These are phyloP conservation scores for Paragorgia papillata DNA, from an alignment of 92 coral and sea anemone genomes.

Conservation along the genomic window DNA sequence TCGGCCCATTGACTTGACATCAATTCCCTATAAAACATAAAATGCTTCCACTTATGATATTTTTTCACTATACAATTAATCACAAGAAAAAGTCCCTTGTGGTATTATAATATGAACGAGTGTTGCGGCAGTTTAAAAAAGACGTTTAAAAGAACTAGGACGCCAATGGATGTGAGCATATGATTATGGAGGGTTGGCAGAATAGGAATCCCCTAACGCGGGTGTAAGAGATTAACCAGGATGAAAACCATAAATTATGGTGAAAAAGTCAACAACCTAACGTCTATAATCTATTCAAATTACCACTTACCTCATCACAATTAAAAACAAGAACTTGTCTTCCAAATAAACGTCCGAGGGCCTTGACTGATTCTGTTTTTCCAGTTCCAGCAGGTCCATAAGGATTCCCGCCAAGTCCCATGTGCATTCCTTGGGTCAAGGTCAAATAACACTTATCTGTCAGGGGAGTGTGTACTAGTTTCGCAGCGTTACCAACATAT, in stretches of 20 bases:
- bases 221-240: no score
- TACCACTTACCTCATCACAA: constrained; percentile 84
- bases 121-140: no score
- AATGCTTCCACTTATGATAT: background rate
- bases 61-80: background rate
- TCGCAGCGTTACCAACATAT: constrained; percentile 94
- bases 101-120: no score
- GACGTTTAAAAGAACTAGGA: no score
- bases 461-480: constrained; percentile 99
- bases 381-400: constrained; percentile 99
- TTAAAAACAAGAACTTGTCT: constrained; percentile 95
- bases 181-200: no score
- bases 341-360: constrained; percentile 96
- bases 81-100: background rate
- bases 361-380: constrained; percentile 97
- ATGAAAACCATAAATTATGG: no score
- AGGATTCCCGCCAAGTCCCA: constrained; percentile 99
- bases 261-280: no score
- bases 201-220: no score
- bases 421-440: constrained; percentile 98
- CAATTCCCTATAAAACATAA: constrained; percentile 83
- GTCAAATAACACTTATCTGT: constrained; percentile 99
- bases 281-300: no score
- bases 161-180: no score
- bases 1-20: constrained; percentile 99